These are phyloP conservation scores for Apostichopus parvimensis DNA, from an alignment of 35 echinoderm and acorn worm genomes.

Conservation along the genomic window DNA sequence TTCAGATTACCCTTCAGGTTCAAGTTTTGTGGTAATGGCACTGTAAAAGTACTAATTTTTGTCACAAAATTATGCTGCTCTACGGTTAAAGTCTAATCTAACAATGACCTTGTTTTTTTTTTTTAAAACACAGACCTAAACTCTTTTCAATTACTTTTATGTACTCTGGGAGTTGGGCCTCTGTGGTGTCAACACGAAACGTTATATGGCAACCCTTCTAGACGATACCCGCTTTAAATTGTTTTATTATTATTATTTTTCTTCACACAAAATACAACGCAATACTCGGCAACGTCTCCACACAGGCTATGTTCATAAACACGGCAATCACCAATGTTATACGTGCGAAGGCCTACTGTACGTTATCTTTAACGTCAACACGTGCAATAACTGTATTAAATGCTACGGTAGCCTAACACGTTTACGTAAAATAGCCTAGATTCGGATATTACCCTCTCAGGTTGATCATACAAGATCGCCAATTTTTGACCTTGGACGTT, in stretches of 20 bases:
- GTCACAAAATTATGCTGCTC: neutral
- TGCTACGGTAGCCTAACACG: too few relatives aligned
- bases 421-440: too few relatives aligned
- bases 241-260: neutral
- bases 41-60: neutral
- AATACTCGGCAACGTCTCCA: too few relatives aligned
- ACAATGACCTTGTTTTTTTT: neutral
- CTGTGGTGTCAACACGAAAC: neutral
- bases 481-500: too few relatives aligned
- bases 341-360: too few relatives aligned
- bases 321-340: neutral
- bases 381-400: neutral
- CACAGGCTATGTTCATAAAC: neutral
- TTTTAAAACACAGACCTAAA: neutral
- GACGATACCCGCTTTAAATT: neutral
- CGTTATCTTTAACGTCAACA: neutral
- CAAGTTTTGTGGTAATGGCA: constrained; percentile 22
- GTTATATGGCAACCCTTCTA: neutral
- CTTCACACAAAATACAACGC: too few relatives aligned
- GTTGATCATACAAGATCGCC: too few relatives aligned
- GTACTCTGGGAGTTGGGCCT: neutral
- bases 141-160: neutral
- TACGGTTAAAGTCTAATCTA: neutral
- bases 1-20: neutral
- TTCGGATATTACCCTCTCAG: too few relatives aligned